phyloP scores from a whole-genome alignment of 1,140 invertebrate species.

The Copidosoma floridanum region DNA sequence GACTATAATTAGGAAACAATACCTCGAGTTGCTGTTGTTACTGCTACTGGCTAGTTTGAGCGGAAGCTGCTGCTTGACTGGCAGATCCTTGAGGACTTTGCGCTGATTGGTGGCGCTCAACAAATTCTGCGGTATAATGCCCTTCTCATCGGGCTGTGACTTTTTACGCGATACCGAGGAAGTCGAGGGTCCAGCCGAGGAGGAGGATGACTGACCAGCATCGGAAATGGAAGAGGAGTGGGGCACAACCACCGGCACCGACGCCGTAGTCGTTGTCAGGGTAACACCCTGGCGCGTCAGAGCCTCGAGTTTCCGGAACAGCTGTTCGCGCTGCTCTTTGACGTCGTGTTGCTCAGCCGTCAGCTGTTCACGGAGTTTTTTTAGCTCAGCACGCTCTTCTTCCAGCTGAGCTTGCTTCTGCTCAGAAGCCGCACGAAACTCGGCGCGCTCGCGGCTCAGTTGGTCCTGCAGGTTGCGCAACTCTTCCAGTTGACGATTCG shows the following conservation, averaged over 20 bases:
- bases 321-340: constrained; percentile 79
- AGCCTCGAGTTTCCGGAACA: constrained; percentile 80
- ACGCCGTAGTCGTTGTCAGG: constrained; percentile 46
- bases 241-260: not conserved
- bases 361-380: constrained; percentile 64
- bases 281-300: constrained; percentile 71
- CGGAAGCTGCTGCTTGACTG: constrained; percentile 80
- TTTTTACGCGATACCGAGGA: constrained; percentile 39
- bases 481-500: constrained; percentile 70
- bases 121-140: constrained; percentile 67
- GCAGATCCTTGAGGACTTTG: constrained; percentile 64
- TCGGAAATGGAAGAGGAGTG: not conserved
- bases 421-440: constrained; percentile 66
- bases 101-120: constrained; percentile 82
- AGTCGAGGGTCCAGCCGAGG: too few species aligned
- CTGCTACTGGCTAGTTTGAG: constrained; percentile 70
- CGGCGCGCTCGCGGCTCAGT: constrained; percentile 76
- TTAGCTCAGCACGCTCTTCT: constrained; percentile 63
- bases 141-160: constrained; percentile 38
- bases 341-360: constrained; percentile 78
- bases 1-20: constrained; percentile 15
- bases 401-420: constrained; percentile 67
- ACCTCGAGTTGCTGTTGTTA: constrained; percentile 54
- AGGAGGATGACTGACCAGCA: constrained; percentile 26
- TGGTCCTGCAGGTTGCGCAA: constrained; percentile 73